Conservation (phyloP, 2,888 invertebrate species). For the Nipponacmea schrenckii region DNA sequence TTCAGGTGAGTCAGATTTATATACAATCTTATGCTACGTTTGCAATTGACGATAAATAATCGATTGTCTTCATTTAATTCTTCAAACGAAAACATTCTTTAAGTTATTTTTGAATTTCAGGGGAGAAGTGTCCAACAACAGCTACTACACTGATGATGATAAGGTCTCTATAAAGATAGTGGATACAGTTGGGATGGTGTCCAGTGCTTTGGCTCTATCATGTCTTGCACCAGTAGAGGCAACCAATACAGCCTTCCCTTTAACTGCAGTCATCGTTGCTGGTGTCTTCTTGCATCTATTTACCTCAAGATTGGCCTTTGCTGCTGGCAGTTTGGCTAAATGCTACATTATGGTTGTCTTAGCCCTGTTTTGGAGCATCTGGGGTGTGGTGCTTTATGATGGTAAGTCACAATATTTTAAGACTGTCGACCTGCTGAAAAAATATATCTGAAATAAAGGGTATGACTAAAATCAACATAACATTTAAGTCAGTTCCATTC, state of each 20-base stretch:
- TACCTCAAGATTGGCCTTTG: conserved; percentile 40
- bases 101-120: conserved; percentile 1
- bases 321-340: conserved; percentile 40
- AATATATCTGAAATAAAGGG: no score
- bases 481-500: no score
- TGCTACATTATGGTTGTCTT: conserved; percentile 34
- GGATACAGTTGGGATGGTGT: conserved; percentile 35
- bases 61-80: no score
- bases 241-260: conserved; percentile 23
- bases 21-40: background rate
- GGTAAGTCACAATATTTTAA: conserved; percentile 18
- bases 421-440: background rate
- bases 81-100: no score
- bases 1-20: conserved; percentile 20
- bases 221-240: conserved; percentile 41
- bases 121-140: conserved; percentile 16
- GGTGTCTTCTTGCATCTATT: conserved; percentile 42
- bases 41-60: no score
- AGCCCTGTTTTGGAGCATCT: conserved; percentile 38
- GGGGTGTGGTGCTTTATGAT: conserved; percentile 35
- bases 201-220: conserved; percentile 37
- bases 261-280: conserved; percentile 40
- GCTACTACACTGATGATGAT: conserved; percentile 34
- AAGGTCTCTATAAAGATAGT: conserved; percentile 34
- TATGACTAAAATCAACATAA: no score